phyloP scores from a whole-genome alignment of 2,888 invertebrate species.

The Bellardia bayeri region DNA sequence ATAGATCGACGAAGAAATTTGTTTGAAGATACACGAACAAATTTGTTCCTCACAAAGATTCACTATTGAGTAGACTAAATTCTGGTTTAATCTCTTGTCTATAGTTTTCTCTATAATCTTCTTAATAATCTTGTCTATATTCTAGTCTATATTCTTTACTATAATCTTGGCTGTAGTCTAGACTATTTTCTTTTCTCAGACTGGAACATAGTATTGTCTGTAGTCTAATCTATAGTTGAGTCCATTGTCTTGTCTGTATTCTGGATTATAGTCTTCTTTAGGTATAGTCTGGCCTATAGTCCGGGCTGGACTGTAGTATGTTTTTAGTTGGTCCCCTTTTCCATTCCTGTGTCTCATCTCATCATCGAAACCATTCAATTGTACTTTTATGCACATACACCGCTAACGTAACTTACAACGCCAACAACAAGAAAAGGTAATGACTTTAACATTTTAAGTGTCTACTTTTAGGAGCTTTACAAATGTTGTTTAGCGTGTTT shows the following conservation, averaged over 20 bases:
- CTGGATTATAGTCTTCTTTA: not conserved
- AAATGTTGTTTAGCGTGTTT: constrained; percentile 54
- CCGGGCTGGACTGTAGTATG: not conserved
- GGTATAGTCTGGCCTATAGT: not conserved
- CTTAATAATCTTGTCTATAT: not conserved
- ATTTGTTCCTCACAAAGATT: too few species aligned
- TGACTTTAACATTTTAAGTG: constrained; percentile 67
- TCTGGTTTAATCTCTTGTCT: not conserved
- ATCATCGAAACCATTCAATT: constrained; percentile 53
- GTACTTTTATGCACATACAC: constrained; percentile 8
- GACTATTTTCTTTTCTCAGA: not conserved
- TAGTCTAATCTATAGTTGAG: not conserved
- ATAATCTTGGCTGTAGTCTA: not conserved
- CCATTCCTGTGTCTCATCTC: not conserved
- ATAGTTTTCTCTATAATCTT: not conserved
- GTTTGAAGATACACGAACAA: too few species aligned
- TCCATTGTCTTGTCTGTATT: not conserved
- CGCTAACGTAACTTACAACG: not conserved
- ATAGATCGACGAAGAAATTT: too few species aligned
- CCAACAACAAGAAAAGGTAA: constrained; percentile 48
- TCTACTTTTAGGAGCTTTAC: constrained; percentile 70
- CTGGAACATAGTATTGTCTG: not conserved
- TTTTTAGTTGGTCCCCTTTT: constrained; percentile 37
- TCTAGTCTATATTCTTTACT: not conserved
- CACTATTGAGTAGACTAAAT: not conserved